These are phyloP conservation scores for Sycobia sp. DNA, from an alignment of 1,140 invertebrate genomes.

Conservation along the genomic window DNA sequence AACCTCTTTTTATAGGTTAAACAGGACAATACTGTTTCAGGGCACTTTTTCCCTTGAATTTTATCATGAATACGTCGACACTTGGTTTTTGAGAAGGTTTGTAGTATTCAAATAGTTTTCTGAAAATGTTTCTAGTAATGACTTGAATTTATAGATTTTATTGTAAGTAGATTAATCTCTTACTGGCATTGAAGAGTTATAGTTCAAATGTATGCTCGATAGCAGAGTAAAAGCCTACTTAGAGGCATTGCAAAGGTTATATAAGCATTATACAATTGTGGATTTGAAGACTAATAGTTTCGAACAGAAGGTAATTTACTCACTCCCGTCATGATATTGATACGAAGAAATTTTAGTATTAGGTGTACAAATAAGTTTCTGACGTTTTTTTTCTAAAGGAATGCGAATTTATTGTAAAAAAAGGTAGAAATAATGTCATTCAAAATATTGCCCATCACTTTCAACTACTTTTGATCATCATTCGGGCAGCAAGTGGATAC, in stretches of 20 bases:
- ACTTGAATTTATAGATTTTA: too few relatives aligned
- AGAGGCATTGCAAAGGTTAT: constrained; percentile 49
- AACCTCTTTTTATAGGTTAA: constrained; percentile 60
- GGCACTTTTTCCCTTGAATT: too few relatives aligned
- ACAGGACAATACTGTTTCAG: constrained; percentile 57
- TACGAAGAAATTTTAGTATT: too few relatives aligned
- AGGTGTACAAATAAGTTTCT: too few relatives aligned
- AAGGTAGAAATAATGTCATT: too few relatives aligned
- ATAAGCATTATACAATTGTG: constrained; percentile 45
- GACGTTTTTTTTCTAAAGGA: too few relatives aligned
- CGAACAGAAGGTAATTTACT: constrained; percentile 1
- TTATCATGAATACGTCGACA: constrained; percentile 48
- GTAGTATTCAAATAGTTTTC: neutral
- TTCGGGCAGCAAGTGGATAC: too few relatives aligned
- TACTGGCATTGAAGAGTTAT: constrained; percentile 43
- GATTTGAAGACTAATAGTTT: constrained; percentile 48
- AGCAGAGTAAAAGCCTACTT: constrained; percentile 47
- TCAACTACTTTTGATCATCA: too few relatives aligned
- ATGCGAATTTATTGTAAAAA: too few relatives aligned
- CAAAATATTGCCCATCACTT: too few relatives aligned
- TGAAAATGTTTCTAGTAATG: constrained; percentile 36
- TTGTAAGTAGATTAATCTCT: constrained; percentile 40
- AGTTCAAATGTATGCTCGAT: constrained; percentile 45
- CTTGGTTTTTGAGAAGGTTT: constrained; percentile 39
- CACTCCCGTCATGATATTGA: too few relatives aligned